These are phyloP conservation scores for Condylura cristata DNA, from an alignment of 2,113 vertebrate species.

Conservation along the genomic window DNA sequence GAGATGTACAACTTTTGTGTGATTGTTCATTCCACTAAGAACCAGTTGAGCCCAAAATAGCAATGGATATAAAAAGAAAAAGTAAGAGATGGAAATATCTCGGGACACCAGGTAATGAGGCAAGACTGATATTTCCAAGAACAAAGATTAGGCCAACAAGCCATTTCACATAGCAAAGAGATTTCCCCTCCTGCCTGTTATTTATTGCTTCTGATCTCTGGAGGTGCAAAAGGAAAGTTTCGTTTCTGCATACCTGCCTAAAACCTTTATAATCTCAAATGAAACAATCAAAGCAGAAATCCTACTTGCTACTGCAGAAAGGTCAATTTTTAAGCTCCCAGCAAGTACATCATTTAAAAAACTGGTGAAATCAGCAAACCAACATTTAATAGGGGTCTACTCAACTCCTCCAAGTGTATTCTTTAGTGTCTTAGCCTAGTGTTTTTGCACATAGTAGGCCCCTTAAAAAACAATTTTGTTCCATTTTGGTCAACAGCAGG, in stretches of 20 bases:
- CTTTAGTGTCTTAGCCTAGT: neutral
- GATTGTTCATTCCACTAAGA: slow-evolving; percentile 8
- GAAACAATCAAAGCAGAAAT: slow-evolving; percentile 17
- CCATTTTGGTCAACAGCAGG: neutral
- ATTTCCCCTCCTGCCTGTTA: neutral
- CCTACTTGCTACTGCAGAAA: slow-evolving; percentile 14
- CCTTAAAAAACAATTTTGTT: neutral
- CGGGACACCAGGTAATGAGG: slow-evolving; percentile 42
- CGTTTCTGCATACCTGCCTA: slow-evolving; percentile 1
- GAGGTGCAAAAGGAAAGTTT: slow-evolving; percentile 44
- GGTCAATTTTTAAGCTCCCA: slow-evolving; percentile 41
- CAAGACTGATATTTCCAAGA: slow-evolving; percentile 36
- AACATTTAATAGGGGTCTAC: neutral
- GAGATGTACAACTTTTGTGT: slow-evolving; percentile 26
- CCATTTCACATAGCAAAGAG: slow-evolving; percentile 8
- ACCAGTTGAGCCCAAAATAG: neutral
- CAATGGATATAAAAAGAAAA: slow-evolving; percentile 16
- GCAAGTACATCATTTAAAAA: slow-evolving; percentile 15
- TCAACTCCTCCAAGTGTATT: neutral
- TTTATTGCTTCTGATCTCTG: slow-evolving; percentile 35
- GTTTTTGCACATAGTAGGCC: neutral
- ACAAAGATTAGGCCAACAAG: slow-evolving; percentile 37
- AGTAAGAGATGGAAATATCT: neutral
- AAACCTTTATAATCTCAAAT: slow-evolving; percentile 23
- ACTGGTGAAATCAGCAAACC: neutral